A percentile compares a stretch with the other conserved stretches of the same genome.
phyloP scores from a whole-genome alignment of 2,113 vertebrate genomes.

The Glaucomys volans region DNA sequence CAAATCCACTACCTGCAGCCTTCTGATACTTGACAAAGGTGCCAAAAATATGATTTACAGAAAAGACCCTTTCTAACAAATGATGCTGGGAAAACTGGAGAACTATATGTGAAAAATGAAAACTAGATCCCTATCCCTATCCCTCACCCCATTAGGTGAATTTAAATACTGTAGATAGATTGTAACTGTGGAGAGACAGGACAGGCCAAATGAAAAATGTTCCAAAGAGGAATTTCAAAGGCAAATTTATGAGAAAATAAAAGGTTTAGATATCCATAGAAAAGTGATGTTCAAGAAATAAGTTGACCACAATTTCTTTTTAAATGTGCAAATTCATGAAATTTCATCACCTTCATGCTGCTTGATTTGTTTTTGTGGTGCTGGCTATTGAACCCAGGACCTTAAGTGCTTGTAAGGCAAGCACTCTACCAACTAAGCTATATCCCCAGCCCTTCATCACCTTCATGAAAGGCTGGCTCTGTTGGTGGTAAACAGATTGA shows the following conservation, averaged over 20 bases:
- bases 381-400: no score
- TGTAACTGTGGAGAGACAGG: not conserved
- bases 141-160: not conserved
- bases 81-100: no score
- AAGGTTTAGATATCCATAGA: not conserved
- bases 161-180: not conserved
- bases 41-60: no score
- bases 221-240: not conserved
- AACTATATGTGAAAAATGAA: no score
- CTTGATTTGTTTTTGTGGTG: no score
- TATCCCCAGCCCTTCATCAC: no score
- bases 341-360: not conserved
- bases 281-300: not conserved
- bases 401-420: no score
- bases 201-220: not conserved
- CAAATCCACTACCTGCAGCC: no score
- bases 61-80: no score
- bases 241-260: not conserved
- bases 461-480: not conserved
- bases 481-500: not conserved
- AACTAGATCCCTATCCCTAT: no score
- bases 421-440: no score
- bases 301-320: not conserved
- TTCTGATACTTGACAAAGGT: no score
- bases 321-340: not conserved